Percentiles rank a stretch among this genome's conserved stretches.
phyloP scores from a whole-genome alignment of 2,888 invertebrate species.

The Clistopyga incitator region DNA sequence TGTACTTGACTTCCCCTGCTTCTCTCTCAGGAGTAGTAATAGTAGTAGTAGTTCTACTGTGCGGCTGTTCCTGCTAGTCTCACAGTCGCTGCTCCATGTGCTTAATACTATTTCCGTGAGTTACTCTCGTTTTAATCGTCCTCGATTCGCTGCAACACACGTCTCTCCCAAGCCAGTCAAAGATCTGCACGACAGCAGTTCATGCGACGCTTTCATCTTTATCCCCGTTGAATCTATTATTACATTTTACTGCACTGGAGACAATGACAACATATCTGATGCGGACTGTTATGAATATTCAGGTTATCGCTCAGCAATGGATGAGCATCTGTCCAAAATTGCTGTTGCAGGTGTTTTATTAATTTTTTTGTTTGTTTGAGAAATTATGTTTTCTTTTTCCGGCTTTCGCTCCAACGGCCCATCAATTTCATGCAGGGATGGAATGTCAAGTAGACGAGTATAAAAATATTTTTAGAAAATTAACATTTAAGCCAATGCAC shows the following conservation, averaged over 20 bases:
- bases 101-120: slow-evolving; percentile 58
- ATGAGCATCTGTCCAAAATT: background rate
- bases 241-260: background rate
- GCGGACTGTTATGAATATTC: background rate
- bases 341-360: background rate
- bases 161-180: slow-evolving; percentile 4
- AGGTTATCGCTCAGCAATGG: background rate
- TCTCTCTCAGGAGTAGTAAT: slow-evolving; percentile 9
- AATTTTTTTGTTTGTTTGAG: background rate
- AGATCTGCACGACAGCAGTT: slow-evolving; percentile 26
- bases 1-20: background rate
- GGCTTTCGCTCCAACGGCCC: too few species aligned
- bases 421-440: too few species aligned
- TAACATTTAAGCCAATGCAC: too few species aligned
- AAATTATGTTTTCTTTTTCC: too few species aligned
- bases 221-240: slow-evolving; percentile 27
- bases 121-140: slow-evolving; percentile 62
- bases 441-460: too few species aligned
- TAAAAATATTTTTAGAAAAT: too few species aligned
- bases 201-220: slow-evolving; percentile 29
- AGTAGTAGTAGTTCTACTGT: background rate
- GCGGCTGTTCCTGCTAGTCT: slow-evolving; percentile 46
- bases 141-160: slow-evolving; percentile 42
- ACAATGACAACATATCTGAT: slow-evolving; percentile 3
- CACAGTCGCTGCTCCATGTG: slow-evolving; percentile 22